phyloP scores from a whole-genome alignment of 2,888 invertebrate species.

The Pristionchus japonicus region DNA sequence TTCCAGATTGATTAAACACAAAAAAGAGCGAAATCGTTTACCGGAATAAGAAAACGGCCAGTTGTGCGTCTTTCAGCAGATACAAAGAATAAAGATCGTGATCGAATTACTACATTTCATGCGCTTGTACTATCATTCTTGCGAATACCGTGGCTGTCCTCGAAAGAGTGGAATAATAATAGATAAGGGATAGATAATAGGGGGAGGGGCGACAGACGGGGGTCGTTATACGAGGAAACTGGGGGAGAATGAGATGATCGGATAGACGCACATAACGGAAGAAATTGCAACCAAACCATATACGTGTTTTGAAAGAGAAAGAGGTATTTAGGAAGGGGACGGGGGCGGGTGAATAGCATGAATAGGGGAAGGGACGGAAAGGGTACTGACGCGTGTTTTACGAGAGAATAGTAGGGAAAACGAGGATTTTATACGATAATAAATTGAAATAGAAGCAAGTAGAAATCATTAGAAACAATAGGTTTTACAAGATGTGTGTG shows the following conservation, averaged over 20 bases:
- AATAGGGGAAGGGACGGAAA: conserved; percentile 1
- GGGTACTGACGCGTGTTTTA: conserved; percentile 31
- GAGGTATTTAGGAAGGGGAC: neutral
- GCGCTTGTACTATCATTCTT: conserved; percentile 18
- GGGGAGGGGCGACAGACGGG: neutral
- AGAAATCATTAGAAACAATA: neutral
- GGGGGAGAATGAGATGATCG: conserved; percentile 36
- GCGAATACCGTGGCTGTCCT: conserved; percentile 19
- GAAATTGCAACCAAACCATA: conserved; percentile 42
- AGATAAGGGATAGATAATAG: neutral
- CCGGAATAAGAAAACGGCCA: neutral
- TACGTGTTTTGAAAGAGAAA: conserved; percentile 44
- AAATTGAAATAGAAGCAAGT: conserved; percentile 18
- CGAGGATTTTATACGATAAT: neutral
- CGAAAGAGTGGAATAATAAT: conserved; percentile 8
- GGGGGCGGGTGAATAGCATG: conserved; percentile 10
- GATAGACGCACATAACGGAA: conserved; percentile 37
- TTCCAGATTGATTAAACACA: neutral
- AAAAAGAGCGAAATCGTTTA: conserved; percentile 4
- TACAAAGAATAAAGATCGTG: neutral
- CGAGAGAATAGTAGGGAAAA: neutral
- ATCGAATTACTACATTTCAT: conserved; percentile 23
- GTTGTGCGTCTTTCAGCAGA: neutral
- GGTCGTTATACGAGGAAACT: conserved; percentile 18
- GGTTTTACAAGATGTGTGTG: neutral